phyloP scores from a whole-genome alignment of 2,113 vertebrate genomes.

The Delphinapterus leucas region DNA sequence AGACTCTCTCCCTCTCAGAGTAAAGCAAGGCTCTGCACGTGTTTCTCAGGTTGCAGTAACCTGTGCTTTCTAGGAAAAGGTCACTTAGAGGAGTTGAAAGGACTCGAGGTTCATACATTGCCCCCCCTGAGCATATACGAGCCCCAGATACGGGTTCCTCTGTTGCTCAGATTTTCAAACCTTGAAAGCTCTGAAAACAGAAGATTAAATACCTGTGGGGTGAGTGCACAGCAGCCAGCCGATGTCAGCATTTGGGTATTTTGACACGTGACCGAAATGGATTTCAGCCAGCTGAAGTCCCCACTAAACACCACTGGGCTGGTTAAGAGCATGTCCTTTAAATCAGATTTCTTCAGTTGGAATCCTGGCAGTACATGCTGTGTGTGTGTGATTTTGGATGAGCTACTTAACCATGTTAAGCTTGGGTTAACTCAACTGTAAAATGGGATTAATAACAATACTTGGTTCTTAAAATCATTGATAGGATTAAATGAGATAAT shows the following conservation, averaged over 20 bases:
- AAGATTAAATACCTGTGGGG: neutral
- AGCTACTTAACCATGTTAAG: constrained; percentile 41
- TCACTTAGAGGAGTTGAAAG: constrained; percentile 23
- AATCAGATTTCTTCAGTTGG: neutral
- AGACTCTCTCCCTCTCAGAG: neutral
- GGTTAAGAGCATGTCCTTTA: neutral
- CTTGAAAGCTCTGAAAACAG: neutral
- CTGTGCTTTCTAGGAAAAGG: constrained; percentile 27
- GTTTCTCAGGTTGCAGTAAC: constrained; percentile 1
- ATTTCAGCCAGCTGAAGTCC: neutral
- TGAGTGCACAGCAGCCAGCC: fast-evolving
- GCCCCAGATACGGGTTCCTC: neutral
- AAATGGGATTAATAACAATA: constrained; percentile 52
- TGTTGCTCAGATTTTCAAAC: neutral
- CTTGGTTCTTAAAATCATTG: constrained; percentile 17
- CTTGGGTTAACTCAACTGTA: constrained; percentile 50
- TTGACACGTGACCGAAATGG: neutral
- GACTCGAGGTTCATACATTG: neutral
- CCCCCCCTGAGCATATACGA: neutral
- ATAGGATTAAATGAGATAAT: constrained; percentile 63
- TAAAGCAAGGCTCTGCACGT: neutral
- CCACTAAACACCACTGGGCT: neutral
- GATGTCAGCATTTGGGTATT: fast-evolving
- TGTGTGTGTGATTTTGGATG: neutral
- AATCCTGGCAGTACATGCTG: neutral